Evolutionary conservation across 2,888 invertebrate species (phyloP).

Genomic region (Tenthredo scrophulariae): DNA sequence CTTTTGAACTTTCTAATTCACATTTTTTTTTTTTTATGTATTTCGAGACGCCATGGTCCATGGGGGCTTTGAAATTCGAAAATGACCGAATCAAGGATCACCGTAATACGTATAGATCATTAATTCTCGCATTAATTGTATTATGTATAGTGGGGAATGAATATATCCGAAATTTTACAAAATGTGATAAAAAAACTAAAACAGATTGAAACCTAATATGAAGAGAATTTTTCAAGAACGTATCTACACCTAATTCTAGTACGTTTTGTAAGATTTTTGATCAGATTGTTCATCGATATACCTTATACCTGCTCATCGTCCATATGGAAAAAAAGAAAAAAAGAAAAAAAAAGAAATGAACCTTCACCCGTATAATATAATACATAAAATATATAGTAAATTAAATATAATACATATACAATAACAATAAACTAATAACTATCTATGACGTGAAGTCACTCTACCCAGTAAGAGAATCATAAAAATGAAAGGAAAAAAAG

Average conservation of each 20-base stretch:
- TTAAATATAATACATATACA: conserved; percentile 13
- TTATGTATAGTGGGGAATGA: conserved; percentile 1
- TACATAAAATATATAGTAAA: background rate
- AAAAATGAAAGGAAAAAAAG: background rate
- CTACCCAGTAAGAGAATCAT: background rate
- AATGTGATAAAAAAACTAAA: conserved; percentile 1
- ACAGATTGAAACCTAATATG: background rate
- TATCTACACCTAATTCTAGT: background rate
- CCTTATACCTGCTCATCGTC: background rate
- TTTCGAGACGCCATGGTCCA: no score
- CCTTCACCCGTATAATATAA: background rate
- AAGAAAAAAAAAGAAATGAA: background rate
- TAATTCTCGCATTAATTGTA: background rate
- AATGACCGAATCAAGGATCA: no score
- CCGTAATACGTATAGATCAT: background rate
- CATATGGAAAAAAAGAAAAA: background rate
- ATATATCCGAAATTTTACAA: conserved; percentile 38
- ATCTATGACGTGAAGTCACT: background rate
- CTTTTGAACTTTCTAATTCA: no score
- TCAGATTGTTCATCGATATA: conserved; percentile 19
- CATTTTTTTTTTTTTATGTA: no score
- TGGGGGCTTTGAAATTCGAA: no score
- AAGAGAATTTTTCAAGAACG: background rate
- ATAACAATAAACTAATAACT: conserved; percentile 14
- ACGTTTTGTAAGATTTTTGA: conserved; percentile 34